Conservation (phyloP, 35 echinoderm and acorn worm species). For the Apostichopus parvimensis region DNA sequence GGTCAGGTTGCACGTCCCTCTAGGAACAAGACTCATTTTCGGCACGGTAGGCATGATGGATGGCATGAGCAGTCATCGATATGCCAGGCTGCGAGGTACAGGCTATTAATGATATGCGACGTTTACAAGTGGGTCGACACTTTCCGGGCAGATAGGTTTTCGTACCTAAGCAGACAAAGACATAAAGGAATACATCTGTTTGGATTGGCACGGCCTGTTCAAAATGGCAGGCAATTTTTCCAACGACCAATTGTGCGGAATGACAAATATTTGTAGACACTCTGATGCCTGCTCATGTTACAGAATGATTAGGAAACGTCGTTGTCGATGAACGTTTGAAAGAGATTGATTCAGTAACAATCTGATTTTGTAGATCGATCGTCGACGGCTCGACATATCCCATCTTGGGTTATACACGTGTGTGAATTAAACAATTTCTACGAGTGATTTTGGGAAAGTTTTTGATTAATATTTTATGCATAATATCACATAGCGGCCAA, state of each 20-base stretch:
- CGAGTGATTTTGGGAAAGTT: too few relatives aligned
- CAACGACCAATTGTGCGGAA: not conserved
- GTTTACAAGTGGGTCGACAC: not conserved
- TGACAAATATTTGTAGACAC: not conserved
- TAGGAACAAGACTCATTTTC: not conserved
- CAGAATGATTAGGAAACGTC: not conserved
- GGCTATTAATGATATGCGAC: not conserved
- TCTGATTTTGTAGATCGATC: too few relatives aligned
- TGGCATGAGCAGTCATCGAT: not conserved
- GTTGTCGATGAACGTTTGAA: not conserved
- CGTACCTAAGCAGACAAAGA: too few relatives aligned
- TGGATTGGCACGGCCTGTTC: too few relatives aligned
- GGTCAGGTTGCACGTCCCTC: not conserved
- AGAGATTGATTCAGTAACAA: not conserved
- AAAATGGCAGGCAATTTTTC: not conserved
- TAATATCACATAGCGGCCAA: too few relatives aligned
- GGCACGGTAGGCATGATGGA: not conserved
- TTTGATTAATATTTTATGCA: too few relatives aligned
- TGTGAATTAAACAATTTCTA: too few relatives aligned
- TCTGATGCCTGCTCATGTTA: not conserved
- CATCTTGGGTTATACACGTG: too few relatives aligned
- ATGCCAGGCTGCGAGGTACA: not conserved
- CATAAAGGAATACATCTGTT: too few relatives aligned
- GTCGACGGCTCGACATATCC: too few relatives aligned
- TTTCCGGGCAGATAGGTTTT: not conserved